Evolutionary conservation across 1,140 invertebrate genomes (phyloP).

Genomic region (Eumeta japonica): DNA sequence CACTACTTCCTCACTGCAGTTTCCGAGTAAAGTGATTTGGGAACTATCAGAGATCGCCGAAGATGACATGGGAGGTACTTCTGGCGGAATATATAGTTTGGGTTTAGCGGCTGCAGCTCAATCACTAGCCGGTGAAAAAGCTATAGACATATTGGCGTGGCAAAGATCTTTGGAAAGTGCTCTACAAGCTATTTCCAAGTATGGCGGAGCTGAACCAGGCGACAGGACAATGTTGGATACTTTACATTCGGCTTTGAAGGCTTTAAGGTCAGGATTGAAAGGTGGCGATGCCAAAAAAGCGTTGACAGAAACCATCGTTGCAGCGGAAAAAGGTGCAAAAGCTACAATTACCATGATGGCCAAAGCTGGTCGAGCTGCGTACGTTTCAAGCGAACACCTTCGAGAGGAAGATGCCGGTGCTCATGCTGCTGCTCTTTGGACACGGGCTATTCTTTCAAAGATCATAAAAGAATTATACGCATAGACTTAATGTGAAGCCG

Average conservation of each 20-base stretch:
- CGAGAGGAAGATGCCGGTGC: constrained; percentile 68
- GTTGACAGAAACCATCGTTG: constrained; percentile 18
- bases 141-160: constrained; percentile 45
- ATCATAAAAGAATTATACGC: too few species aligned
- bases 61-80: constrained; percentile 69
- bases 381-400: constrained; percentile 57
- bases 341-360: constrained; percentile 35
- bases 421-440: constrained; percentile 62
- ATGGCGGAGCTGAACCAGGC: constrained; percentile 71
- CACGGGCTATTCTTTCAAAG: constrained; percentile 45
- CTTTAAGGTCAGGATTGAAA: constrained; percentile 21
- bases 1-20: constrained; percentile 27
- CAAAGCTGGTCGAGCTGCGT: constrained; percentile 64
- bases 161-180: constrained; percentile 50
- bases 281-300: constrained; percentile 16
- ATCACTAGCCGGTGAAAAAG: constrained; percentile 31
- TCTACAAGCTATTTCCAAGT: constrained; percentile 64
- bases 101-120: constrained; percentile 66
- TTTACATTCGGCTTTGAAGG: constrained; percentile 19
- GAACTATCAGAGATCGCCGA: constrained; percentile 63
- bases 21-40: constrained; percentile 53
- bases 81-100: constrained; percentile 70
- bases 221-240: constrained; percentile 71
- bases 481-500: too few species aligned
- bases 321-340: constrained; percentile 26